phyloP scores from a whole-genome alignment of 2,113 vertebrate genomes.

The Canis aureus region DNA sequence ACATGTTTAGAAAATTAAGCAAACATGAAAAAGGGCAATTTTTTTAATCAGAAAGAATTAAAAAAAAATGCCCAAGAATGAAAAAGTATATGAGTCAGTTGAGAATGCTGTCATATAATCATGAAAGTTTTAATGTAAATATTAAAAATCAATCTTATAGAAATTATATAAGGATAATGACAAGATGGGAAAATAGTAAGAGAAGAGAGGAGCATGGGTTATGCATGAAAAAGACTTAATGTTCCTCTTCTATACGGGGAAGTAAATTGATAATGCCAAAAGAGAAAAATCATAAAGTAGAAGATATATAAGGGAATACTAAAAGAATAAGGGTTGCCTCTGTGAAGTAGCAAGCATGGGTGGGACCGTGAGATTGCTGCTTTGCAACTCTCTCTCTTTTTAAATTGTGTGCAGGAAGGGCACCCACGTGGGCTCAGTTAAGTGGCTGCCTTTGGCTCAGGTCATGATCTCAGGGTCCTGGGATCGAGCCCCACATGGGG shows the following conservation, averaged over 20 bases:
- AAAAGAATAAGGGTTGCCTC: not conserved
- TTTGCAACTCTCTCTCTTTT: not conserved
- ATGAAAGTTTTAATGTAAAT: not conserved
- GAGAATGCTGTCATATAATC: not conserved
- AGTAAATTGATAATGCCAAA: not conserved
- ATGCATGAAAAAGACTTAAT: not conserved
- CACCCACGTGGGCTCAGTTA: too few relatives aligned
- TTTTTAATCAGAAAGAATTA: not conserved
- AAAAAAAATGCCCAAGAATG: not conserved
- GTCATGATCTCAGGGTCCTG: too few relatives aligned
- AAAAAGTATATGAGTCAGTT: not conserved
- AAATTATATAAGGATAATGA: not conserved
- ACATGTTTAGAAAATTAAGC: not conserved
- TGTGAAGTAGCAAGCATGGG: not conserved
- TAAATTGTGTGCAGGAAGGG: not conserved
- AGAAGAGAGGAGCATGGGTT: rapidly evolving
- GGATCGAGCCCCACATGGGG: too few relatives aligned
- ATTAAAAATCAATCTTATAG: not conserved
- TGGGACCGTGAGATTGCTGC: not conserved
- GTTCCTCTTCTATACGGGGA: not conserved
- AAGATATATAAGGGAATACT: not conserved
- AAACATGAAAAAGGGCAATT: not conserved
- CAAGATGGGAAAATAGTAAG: not conserved
- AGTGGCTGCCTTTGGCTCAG: too few relatives aligned
- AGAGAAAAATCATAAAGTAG: not conserved